phyloP scores from a whole-genome alignment of 2,797 vertebrate genomes.

The Chiroxiphia lanceolata region DNA sequence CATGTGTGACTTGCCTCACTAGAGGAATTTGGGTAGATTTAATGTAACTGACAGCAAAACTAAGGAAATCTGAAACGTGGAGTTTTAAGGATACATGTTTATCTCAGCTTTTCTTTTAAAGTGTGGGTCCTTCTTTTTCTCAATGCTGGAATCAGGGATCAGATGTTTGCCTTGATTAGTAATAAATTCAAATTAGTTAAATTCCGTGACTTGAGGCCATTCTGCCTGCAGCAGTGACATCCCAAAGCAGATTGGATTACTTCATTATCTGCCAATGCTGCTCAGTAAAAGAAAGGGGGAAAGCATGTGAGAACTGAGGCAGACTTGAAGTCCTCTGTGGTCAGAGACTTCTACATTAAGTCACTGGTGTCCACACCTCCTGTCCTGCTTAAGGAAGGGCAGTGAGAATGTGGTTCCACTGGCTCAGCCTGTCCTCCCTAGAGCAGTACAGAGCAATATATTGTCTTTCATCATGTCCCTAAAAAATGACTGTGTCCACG shows the following conservation, averaged over 20 bases:
- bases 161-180: neutral
- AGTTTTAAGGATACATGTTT: neutral
- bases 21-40: neutral
- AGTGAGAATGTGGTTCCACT: neutral
- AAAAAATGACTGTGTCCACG: neutral
- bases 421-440: neutral
- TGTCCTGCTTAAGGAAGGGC: neutral
- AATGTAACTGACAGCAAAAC: neutral
- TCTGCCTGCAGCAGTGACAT: neutral
- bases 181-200: neutral
- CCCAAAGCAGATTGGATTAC: neutral
- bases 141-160: neutral
- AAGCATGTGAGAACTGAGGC: neutral
- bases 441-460: neutral
- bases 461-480: neutral
- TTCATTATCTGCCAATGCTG: too few relatives aligned
- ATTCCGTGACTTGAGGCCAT: neutral
- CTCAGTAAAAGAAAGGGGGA: neutral
- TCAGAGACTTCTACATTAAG: neutral
- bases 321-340: neutral
- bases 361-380: neutral
- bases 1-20: fast-evolving
- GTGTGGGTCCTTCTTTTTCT: neutral
- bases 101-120: neutral
- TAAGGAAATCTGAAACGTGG: neutral